Percentiles rank a stretch among this genome's conserved stretches.
These are phyloP conservation scores for Sarcophaga peregrina DNA, from an alignment of 1,140 invertebrate species.

Conservation along the genomic window DNA sequence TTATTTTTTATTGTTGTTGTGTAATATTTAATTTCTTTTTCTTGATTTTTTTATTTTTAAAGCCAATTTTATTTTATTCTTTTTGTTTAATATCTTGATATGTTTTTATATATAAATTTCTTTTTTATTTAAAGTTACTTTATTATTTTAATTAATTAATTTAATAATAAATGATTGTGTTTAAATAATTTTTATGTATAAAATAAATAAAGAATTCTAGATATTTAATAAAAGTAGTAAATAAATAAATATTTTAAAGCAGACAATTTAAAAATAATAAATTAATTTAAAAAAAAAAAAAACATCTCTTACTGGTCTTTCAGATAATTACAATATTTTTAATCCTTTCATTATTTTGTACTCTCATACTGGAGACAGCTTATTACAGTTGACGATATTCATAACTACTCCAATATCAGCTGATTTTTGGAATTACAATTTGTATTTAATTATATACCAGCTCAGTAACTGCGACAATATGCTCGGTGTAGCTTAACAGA, in stretches of 20 bases:
- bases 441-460: no score
- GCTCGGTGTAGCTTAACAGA: no score
- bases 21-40: slow-evolving; percentile 13
- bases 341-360: no score
- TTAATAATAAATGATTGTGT: no score
- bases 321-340: no score
- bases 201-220: slow-evolving; percentile 54
- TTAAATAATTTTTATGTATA: background rate
- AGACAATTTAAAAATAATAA: background rate
- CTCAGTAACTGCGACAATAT: no score
- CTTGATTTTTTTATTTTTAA: slow-evolving; percentile 27
- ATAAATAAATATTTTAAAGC: background rate
- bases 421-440: no score
- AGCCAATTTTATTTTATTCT: slow-evolving; percentile 45
- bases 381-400: no score
- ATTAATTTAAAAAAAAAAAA: no score
- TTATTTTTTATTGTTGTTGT: slow-evolving; percentile 56
- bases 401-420: no score
- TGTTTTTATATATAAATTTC: slow-evolving; percentile 49
- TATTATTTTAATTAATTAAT: background rate
- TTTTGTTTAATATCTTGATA: slow-evolving; percentile 35
- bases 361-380: no score
- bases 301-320: no score
- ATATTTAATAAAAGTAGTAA: background rate
- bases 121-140: background rate